Conservation (phyloP, 2,113 vertebrate species). For the Semnornis frantzii region DNA sequence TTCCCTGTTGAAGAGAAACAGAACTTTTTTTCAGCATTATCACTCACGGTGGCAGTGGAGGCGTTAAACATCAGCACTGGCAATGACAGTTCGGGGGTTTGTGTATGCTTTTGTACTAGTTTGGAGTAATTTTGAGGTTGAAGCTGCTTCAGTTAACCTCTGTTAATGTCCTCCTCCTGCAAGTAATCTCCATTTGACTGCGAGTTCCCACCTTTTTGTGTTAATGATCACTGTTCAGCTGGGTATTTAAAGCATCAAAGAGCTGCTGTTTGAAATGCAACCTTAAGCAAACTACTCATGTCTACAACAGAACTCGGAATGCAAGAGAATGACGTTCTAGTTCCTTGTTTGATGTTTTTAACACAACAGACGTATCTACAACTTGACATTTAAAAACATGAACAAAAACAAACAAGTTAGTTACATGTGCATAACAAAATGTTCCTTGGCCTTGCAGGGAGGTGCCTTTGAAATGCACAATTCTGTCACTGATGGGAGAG, state of each 20-base stretch:
- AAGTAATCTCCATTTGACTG: background rate
- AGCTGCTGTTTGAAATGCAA: constrained; percentile 38
- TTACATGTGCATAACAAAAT: constrained; percentile 68
- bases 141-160: background rate
- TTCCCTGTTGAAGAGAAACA: background rate
- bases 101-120: background rate
- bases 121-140: background rate
- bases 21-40: background rate
- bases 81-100: accelerated
- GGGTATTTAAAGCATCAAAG: constrained; percentile 3
- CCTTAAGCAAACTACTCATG: constrained; percentile 1
- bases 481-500: background rate
- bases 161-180: background rate
- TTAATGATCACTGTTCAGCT: background rate
- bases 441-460: constrained; percentile 46
- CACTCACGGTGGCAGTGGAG: background rate
- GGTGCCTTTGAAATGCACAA: constrained; percentile 63
- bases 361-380: constrained; percentile 45
- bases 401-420: constrained; percentile 36
- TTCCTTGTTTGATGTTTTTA: constrained; percentile 51
- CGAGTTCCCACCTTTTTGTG: background rate
- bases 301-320: background rate
- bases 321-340: background rate
- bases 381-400: constrained; percentile 37
- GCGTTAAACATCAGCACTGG: accelerated